These are phyloP conservation scores for Diadumene lineata DNA, from an alignment of 92 coral and sea anemone genomes.

Conservation along the genomic window DNA sequence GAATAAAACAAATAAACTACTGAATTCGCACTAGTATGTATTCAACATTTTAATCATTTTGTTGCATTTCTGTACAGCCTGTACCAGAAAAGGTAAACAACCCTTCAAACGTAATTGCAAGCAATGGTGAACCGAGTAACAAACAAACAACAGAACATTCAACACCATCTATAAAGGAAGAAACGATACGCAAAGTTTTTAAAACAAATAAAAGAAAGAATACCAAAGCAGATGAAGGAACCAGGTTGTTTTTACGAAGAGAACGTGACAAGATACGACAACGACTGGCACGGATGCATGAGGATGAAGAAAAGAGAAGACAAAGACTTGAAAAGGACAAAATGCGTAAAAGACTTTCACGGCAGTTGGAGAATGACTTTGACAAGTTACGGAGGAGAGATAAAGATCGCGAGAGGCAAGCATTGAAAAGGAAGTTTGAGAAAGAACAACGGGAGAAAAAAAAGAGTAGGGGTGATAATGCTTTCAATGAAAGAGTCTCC, in stretches of 20 bases:
- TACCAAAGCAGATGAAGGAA: not conserved
- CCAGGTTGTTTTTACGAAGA: slow-evolving; percentile 2
- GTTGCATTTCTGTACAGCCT: no score
- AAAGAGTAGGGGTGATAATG: not conserved
- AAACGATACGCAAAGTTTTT: not conserved
- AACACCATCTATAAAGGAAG: not conserved
- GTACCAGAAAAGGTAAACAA: not conserved
- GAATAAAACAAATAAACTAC: no score
- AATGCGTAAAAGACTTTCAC: slow-evolving; percentile 15
- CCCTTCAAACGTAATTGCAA: not conserved
- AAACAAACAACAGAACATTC: not conserved
- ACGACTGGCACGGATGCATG: slow-evolving; percentile 23
- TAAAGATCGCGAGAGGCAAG: slow-evolving; percentile 27
- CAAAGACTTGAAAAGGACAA: slow-evolving; percentile 21
- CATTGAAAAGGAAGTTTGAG: slow-evolving; percentile 15
- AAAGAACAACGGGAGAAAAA: not conserved
- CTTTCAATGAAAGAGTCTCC: not conserved
- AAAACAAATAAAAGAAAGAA: not conserved
- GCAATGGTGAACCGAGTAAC: not conserved
- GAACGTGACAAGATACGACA: slow-evolving; percentile 26
- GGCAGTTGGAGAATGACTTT: slow-evolving; percentile 23
- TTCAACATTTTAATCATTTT: no score
- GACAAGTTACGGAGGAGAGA: slow-evolving; percentile 27
- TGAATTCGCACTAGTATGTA: no score
- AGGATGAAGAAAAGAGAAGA: slow-evolving; percentile 23